Conservation (phyloP, 53 echinoderm and acorn worm species). For the Pentamera pediparva region DNA sequence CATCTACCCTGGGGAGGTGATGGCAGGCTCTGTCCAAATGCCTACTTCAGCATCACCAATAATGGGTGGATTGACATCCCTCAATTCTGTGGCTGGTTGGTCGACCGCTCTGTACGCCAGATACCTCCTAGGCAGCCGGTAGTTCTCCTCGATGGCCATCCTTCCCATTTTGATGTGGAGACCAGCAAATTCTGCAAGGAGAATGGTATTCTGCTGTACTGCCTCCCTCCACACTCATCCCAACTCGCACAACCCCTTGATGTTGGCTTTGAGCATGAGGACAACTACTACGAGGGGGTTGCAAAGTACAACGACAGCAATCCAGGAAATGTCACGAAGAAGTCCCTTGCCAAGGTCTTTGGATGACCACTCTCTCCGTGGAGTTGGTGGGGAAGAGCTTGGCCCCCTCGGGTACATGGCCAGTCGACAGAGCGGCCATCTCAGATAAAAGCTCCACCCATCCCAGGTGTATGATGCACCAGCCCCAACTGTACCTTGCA, state of each 20-base stretch:
- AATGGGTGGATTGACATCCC: slow-evolving; percentile 10
- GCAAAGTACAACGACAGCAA: not conserved
- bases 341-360: slow-evolving; percentile 10
- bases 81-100: not conserved
- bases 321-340: slow-evolving; percentile 13
- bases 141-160: slow-evolving; percentile 8
- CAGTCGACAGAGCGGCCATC: not conserved
- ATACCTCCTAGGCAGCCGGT: not conserved
- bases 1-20: not conserved
- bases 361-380: not conserved
- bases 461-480: not conserved
- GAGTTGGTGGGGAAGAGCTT: not conserved
- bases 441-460: not conserved
- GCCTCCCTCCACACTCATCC: slow-evolving; percentile 9
- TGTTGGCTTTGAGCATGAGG: not conserved
- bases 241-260: not conserved
- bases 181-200: slow-evolving; percentile 17
- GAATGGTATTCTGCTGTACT: slow-evolving; percentile 9
- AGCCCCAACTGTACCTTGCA: not conserved
- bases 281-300: not conserved
- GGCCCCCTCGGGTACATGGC: not conserved
- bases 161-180: not conserved
- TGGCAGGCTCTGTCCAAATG: not conserved
- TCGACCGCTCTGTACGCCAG: not conserved
- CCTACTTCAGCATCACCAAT: slow-evolving; percentile 1